Base-by-base conservation (phyloP, 1,140 invertebrate species). In the Trichomalopsis sarcophagae region DNA sequence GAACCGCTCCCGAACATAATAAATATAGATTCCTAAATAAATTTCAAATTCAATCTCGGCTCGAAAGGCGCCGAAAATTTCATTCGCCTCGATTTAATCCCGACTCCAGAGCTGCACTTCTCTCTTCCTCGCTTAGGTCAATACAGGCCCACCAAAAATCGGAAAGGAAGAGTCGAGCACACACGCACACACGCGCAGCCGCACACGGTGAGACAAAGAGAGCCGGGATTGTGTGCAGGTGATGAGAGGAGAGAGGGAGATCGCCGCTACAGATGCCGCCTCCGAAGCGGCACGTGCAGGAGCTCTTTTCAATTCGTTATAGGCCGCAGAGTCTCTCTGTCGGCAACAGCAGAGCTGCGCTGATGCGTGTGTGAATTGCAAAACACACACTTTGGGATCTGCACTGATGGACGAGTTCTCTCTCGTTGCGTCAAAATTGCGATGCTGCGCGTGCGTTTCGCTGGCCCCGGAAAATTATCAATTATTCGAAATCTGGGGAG, bases 251-350 rank as follows among this genome's bases (percentile, higher is more conserved):
- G 40, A 76, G 69, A 78, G 77, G 44, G 50, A 87, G 86, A 89
- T 89, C 84, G 85, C 71, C 23, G 85, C 86, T 87, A 88, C 85
- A 87, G 77, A 88, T 88, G 84, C 82, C 74, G 21, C 74, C 13
- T 27, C 2, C 30, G 78, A 66, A 81, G 11, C 27, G 66, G 69
- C 73, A 82, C 44, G 73, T 75, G 73, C 47, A n/a, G 55, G 47
- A 50, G 47, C 40, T 80, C 80, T 80, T 84, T 76, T 82, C 81
- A 73, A 86, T 86, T 82, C 81, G 85, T 78, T 82, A 82, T 62
- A 62, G 17, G 21, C 55, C 55, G 27, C 27, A 27, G 27, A 82
- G 74, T 50, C 81, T 36, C 33, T 50, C 81, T 83, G 82, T 83
- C 82, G 11, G 62, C 55, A 83, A 69, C 36, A 44, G 33, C 27